Base-by-base conservation (phyloP, 2,797 vertebrate genomes). In the Anguilla anguilla region DNA sequence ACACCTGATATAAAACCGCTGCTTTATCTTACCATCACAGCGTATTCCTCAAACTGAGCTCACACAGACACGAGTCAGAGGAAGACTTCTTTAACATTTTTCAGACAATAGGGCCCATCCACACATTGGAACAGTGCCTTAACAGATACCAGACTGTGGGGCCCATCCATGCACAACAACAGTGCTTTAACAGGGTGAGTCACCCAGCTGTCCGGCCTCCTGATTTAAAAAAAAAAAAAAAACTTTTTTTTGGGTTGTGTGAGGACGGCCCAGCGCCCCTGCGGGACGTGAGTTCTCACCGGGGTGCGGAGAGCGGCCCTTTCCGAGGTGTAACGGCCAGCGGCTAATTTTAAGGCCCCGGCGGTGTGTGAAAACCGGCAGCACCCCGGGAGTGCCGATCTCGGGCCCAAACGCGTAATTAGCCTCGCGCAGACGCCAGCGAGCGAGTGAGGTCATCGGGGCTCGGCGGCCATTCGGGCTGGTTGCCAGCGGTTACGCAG, bases 261-360 rank as follows among this genome's bases (percentile, higher is more conserved):
- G 77, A 88, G 87, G 81, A 88, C 86, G 6, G 10, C 83, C 88
- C 93, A 88, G 90, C 93, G 92, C 90, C 39, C 64, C 87, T 1
- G 51, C 51, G 84, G n/a, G 72, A 13, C 19, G 83, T 59, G 89
- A 64, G 86, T 88, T 91, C 89, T 91, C 85, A 86, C 81, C 77
- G 25, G 85, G 87, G 89, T 92, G 92, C 91, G 90, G 91, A 90
- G 88, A n/a, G 53, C 86, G 89, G 3, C 86, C 90, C 86, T 61
- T 28, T n/a, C 35, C 82, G 72, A 88, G 0, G n/a, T 43, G 22
- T 7, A 59, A 43, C 35, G 79, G 46, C 35, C 64, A 43, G 51
- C 82, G 57, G 13, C 46, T 46, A n/a, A n/a, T 81, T 49, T 81
- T 49, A 81, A 31, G 17, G 43, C 6, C 19, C 64, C 25, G 9